Conservation (phyloP, 2,888 invertebrate genomes). For the Plagodis dolabraria region DNA sequence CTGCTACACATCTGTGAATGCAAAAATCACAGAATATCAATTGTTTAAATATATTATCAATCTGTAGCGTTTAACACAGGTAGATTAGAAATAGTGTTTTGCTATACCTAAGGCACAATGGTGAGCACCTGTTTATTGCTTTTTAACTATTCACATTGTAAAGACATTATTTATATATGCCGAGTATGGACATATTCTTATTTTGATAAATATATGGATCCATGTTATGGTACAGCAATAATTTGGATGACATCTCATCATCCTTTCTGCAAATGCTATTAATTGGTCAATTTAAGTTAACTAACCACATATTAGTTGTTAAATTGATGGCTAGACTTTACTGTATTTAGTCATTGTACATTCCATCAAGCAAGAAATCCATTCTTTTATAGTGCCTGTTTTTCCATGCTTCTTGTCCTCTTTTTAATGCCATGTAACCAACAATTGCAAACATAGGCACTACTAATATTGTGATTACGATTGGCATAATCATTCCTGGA, state of each 20-base stretch:
- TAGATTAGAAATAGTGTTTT: constrained; percentile 17
- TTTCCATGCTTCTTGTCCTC: constrained; percentile 93
- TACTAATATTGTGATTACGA: constrained; percentile 89
- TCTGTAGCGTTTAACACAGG: too few species aligned
- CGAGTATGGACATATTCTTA: too few species aligned
- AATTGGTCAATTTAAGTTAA: constrained; percentile 3
- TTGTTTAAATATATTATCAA: too few species aligned
- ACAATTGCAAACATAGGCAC: constrained; percentile 90
- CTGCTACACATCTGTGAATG: too few species aligned
- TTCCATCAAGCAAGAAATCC: constrained; percentile 95
- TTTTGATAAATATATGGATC: too few species aligned
- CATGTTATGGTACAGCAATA: too few species aligned
- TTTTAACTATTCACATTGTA: too few species aligned
- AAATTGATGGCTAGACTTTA: constrained; percentile 1
- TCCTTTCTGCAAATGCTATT: too few species aligned
- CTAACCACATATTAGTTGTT: constrained; percentile 2
- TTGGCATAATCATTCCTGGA: constrained; percentile 89
- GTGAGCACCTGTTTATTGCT: constrained; percentile 31
- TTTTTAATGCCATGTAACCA: constrained; percentile 87
- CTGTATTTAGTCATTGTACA: constrained; percentile 90
- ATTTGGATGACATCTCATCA: too few species aligned
- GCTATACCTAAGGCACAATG: constrained; percentile 37
- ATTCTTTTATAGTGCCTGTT: constrained; percentile 94
- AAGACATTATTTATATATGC: too few species aligned
- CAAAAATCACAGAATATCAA: too few species aligned